phyloP scores from a whole-genome alignment of 2,113 vertebrate species.

The Telmatochromis sp. region DNA sequence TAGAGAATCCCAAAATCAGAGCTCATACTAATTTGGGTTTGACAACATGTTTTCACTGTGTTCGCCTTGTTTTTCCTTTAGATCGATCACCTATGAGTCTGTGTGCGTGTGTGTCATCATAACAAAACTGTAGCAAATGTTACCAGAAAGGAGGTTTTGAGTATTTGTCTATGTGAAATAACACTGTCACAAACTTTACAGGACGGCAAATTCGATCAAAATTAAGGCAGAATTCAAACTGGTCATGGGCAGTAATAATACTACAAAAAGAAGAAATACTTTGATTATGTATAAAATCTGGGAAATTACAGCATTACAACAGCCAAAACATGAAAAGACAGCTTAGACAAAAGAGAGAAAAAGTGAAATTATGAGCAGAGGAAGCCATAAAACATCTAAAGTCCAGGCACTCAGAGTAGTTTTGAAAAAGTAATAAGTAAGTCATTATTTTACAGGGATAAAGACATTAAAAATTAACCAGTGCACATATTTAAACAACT shows the following conservation, averaged over 20 bases:
- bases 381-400: background rate
- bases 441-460: background rate
- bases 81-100: background rate
- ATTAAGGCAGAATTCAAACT: background rate
- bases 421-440: background rate
- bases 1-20: background rate
- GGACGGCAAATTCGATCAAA: background rate
- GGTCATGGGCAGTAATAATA: no score
- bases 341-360: background rate
- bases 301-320: background rate
- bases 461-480: background rate
- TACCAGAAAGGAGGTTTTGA: background rate
- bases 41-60: background rate
- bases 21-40: background rate
- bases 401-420: background rate
- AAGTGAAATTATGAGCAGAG: background rate
- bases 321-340: background rate
- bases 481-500: background rate
- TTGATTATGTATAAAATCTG: fast-evolving
- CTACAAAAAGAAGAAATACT: background rate
- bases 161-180: background rate
- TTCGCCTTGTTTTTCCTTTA: background rate
- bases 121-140: background rate
- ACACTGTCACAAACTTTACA: background rate
- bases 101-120: background rate